Evolutionary conservation across 2,888 invertebrate species (phyloP).

Genomic region (Neoascia interrupta): DNA sequence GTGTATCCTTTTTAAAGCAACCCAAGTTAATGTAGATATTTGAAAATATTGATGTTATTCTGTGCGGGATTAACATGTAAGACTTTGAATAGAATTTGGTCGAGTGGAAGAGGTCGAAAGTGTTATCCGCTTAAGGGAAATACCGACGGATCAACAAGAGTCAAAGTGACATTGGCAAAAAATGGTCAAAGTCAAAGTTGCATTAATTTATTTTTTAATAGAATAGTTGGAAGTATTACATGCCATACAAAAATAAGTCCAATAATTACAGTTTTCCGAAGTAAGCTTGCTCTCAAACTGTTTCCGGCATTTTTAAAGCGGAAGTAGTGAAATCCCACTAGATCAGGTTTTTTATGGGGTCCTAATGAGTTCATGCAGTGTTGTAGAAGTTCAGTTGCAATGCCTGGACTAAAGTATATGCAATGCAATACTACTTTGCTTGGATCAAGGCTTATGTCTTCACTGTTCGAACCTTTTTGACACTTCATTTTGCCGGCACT

Average conservation of each 20-base stretch:
- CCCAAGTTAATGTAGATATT: constrained; percentile 56
- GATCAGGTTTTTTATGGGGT: not conserved
- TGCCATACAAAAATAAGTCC: too few relatives aligned
- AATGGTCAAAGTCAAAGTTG: too few relatives aligned
- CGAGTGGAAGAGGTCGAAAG: constrained; percentile 52
- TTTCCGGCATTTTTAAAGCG: too few relatives aligned
- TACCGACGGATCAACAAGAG: too few relatives aligned
- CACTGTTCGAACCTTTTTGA: not conserved
- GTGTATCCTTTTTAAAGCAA: constrained; percentile 26
- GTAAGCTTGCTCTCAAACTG: too few relatives aligned
- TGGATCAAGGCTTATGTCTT: not conserved
- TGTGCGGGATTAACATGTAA: constrained; percentile 47
- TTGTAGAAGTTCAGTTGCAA: not conserved
- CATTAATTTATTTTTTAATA: too few relatives aligned
- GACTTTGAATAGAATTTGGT: constrained; percentile 26
- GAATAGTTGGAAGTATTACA: too few relatives aligned
- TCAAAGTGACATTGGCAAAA: too few relatives aligned
- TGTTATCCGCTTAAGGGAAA: constrained; percentile 31
- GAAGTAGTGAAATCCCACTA: constrained; percentile 18
- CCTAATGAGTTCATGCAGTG: too few relatives aligned
- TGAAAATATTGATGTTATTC: constrained; percentile 49
- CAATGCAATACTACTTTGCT: not conserved
- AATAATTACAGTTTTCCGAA: too few relatives aligned
- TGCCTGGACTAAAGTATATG: not conserved
- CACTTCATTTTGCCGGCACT: not conserved